Percentiles rank a stretch among this genome's conserved stretches.
These are phyloP conservation scores for Cheilosia vernalis DNA, from an alignment of 2,888 invertebrate genomes.

Conservation along the genomic window DNA sequence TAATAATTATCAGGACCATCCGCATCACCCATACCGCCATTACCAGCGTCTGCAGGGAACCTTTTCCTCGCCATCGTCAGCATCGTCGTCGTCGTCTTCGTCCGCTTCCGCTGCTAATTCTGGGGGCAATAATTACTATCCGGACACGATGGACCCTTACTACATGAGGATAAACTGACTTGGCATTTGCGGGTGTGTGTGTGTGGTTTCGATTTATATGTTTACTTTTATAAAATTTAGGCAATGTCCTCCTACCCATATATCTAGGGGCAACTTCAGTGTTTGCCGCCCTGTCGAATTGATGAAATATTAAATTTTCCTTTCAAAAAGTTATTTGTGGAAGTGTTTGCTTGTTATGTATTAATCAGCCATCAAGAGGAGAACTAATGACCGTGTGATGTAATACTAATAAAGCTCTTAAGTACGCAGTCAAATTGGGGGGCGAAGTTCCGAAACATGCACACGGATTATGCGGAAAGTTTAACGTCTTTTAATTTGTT, in stretches of 20 bases:
- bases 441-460: conserved; percentile 25
- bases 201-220: conserved; percentile 45
- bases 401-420: conserved; percentile 43
- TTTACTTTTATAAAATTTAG: conserved; percentile 49
- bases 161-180: conserved; percentile 70
- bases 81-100: conserved; percentile 41
- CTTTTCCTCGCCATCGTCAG: conserved; percentile 47
- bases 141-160: conserved; percentile 63
- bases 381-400: conserved; percentile 32
- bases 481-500: conserved; percentile 52
- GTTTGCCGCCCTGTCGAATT: conserved; percentile 35
- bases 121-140: conserved; percentile 64
- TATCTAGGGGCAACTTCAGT: neutral
- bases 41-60: conserved; percentile 55
- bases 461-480: conserved; percentile 24
- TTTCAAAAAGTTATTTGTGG: conserved; percentile 4
- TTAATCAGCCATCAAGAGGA: neutral
- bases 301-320: conserved; percentile 43
- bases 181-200: conserved; percentile 32
- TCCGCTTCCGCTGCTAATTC: conserved; percentile 51
- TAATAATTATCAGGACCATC: conserved; percentile 67
- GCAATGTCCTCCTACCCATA: neutral
- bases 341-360: conserved; percentile 18
- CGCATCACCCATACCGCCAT: conserved; percentile 42
- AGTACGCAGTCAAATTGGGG: conserved; percentile 8